phyloP scores from a whole-genome alignment of 2,797 vertebrate genomes.

The Peromyscus eremicus region DNA sequence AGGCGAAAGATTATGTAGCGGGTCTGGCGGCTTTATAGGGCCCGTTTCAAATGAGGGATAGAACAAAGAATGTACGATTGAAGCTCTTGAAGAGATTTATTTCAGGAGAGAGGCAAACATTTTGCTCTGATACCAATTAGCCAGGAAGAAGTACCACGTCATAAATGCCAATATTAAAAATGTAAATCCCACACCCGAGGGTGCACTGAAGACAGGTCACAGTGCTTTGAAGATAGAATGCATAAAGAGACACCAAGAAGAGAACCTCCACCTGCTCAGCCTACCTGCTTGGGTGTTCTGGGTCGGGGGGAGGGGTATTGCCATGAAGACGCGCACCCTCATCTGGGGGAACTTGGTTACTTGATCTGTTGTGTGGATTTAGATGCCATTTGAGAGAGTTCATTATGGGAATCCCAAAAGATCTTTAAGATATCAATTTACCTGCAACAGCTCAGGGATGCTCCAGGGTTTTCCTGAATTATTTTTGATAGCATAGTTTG shows the following conservation, averaged over 20 bases:
- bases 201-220: conserved; percentile 89
- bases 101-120: conserved; percentile 90
- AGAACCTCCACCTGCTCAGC: conserved; percentile 77
- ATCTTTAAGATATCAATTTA: conserved; percentile 30
- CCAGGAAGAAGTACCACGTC: conserved; percentile 87
- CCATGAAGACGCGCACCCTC: neutral
- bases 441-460: conserved; percentile 20
- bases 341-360: neutral
- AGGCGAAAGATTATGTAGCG: conserved; percentile 90
- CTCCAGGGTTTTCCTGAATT: conserved; percentile 10
- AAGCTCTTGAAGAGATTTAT: conserved; percentile 91
- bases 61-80: conserved; percentile 89
- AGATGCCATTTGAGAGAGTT: neutral
- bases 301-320: neutral
- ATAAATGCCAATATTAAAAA: conserved; percentile 90
- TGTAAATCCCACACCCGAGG: conserved; percentile 91
- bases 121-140: conserved; percentile 92
- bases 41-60: conserved; percentile 89
- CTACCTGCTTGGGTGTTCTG: conserved; percentile 84
- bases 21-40: conserved; percentile 89
- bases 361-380: conserved; percentile 33
- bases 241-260: conserved; percentile 86
- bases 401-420: conserved; percentile 18
- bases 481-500: conserved; percentile 17
- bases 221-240: conserved; percentile 87